A percentile compares a stretch with the other conserved stretches of the same genome.
phyloP scores from a whole-genome alignment of 2,797 vertebrate genomes.

The Margarornis squamiger region DNA sequence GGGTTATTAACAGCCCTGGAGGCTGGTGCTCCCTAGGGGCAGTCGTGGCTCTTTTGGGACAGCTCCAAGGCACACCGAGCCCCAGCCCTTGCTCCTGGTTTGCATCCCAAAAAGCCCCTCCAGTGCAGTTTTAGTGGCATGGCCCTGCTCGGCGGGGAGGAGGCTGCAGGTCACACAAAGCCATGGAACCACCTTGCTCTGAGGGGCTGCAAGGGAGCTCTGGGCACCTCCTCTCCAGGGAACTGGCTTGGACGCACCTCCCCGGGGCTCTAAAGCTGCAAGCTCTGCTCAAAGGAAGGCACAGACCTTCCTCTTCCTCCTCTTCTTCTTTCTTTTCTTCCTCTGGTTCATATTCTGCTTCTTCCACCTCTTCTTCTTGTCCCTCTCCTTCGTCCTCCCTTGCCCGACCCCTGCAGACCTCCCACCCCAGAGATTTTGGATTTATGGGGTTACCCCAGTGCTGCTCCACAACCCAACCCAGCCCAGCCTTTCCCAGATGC shows the following conservation, averaged over 20 bases:
- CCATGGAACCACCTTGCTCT: rapidly evolving
- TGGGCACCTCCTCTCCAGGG: neutral
- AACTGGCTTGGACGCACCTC: neutral
- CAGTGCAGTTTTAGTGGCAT: rapidly evolving
- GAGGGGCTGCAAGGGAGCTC: neutral
- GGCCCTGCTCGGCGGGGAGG: too few relatives aligned
- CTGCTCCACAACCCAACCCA: neutral
- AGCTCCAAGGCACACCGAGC: too few relatives aligned
- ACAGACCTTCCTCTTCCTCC: neutral
- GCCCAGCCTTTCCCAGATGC: rapidly evolving
- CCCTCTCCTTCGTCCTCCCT: neutral
- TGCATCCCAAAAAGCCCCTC: neutral
- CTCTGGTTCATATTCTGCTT: neutral
- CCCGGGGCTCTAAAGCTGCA: rapidly evolving
- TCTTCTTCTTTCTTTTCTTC: neutral
- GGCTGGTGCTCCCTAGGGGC: too few relatives aligned
- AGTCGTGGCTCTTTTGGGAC: too few relatives aligned
- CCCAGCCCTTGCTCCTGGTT: neutral
- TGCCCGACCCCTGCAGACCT: neutral
- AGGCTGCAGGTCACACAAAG: neutral
- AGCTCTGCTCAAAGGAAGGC: neutral
- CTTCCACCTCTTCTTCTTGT: neutral
- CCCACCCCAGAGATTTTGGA: neutral
- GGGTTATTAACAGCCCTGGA: too few relatives aligned
- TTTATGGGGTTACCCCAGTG: neutral